These are phyloP conservation scores for Sinocyclocheilus rhinocerous DNA, from an alignment of 2,113 vertebrate species.

Conservation along the genomic window DNA sequence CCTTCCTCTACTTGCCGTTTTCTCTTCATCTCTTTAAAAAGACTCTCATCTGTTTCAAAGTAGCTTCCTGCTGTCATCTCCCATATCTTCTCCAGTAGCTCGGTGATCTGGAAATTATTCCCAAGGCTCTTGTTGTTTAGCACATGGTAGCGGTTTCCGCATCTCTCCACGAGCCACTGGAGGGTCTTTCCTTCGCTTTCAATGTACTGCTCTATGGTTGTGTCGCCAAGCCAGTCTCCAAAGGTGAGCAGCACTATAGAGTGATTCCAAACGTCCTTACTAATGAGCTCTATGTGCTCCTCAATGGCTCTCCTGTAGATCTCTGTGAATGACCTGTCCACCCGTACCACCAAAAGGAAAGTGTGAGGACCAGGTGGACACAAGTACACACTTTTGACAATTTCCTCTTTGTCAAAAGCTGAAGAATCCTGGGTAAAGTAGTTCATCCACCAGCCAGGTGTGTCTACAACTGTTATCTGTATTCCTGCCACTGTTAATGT, in stretches of 20 bases:
- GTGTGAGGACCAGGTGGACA: conserved; percentile 70
- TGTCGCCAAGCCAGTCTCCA: conserved; percentile 70
- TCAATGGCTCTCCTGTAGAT: conserved; percentile 63
- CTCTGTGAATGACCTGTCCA: conserved; percentile 69
- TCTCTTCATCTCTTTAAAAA: conserved; percentile 54
- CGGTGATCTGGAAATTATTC: conserved; percentile 67
- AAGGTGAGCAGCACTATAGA: conserved; percentile 66
- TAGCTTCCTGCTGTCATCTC: conserved; percentile 56
- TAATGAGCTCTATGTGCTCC: conserved; percentile 69
- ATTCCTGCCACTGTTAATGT: conserved; percentile 57
- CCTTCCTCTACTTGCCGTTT: conserved; percentile 50
- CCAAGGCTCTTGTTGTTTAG: conserved; percentile 65
- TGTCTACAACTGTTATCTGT: conserved; percentile 71
- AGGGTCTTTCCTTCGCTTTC: conserved; percentile 70
- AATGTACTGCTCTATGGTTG: conserved; percentile 62
- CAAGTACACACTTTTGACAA: conserved; percentile 56
- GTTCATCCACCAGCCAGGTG: conserved; percentile 78
- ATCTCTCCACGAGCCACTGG: conserved; percentile 61
- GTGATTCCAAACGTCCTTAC: conserved; percentile 60
- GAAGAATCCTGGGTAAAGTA: conserved; percentile 67
- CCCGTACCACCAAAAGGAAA: conserved; percentile 69
- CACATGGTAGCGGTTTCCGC: conserved; percentile 67
- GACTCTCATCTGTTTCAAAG: conserved; percentile 50
- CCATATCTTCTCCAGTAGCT: conserved; percentile 70
- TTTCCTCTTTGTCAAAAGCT: conserved; percentile 65